Percentiles rank a stretch among this genome's conserved stretches.
phyloP scores from a whole-genome alignment of 1,140 invertebrate species.

The Mya arenaria region DNA sequence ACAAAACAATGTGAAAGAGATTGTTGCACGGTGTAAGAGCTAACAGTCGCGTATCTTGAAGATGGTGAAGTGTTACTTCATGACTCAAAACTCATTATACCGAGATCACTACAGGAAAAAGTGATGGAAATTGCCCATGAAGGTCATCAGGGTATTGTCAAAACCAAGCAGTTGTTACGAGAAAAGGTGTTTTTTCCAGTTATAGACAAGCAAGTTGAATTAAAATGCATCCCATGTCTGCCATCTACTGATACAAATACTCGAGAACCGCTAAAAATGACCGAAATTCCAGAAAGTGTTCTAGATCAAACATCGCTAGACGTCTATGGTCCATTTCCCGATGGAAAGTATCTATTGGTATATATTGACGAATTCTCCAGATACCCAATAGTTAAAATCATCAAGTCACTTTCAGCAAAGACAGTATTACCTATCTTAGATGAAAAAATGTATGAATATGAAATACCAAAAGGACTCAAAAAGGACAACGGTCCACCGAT shows the following conservation, averaged over 20 bases:
- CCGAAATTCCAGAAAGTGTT: conserved; percentile 49
- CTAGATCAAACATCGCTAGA: conserved; percentile 63
- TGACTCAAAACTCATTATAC: conserved; percentile 39
- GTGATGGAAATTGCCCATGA: conserved; percentile 70
- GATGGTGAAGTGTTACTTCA: conserved; percentile 10
- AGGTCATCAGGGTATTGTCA: conserved; percentile 71
- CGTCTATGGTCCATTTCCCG: conserved; percentile 55
- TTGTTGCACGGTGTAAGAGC: no score
- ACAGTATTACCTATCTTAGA: neutral
- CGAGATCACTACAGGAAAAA: conserved; percentile 31
- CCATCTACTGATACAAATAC: neutral
- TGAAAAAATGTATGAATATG: neutral
- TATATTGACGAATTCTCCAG: neutral
- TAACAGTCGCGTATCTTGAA: neutral
- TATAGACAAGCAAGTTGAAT: conserved; percentile 73
- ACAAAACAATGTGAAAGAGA: no score
- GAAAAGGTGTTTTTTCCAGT: conserved; percentile 78
- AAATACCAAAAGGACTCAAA: conserved; percentile 20
- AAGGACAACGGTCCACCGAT: conserved; percentile 36
- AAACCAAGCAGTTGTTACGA: conserved; percentile 73
- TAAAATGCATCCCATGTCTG: conserved; percentile 60
- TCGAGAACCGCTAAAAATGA: conserved; percentile 61
- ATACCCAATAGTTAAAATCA: neutral
- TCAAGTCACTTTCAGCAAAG: no score
- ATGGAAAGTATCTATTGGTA: neutral